Evolutionary conservation across 2,113 vertebrate genomes (phyloP).

Genomic region (Rhabdornis inornatus): DNA sequence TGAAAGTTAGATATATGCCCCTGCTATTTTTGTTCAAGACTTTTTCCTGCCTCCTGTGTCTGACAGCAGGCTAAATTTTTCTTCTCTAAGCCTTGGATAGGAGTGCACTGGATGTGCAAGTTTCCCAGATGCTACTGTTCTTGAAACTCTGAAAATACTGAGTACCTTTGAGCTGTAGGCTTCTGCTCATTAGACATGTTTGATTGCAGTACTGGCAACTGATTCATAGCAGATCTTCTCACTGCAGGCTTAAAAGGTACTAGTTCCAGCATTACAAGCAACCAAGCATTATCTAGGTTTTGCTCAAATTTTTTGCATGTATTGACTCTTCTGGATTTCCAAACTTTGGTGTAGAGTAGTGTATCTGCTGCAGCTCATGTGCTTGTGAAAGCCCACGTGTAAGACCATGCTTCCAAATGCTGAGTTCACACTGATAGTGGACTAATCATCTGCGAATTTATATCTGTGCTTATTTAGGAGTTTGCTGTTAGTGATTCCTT

Average conservation of each 20-base stretch:
- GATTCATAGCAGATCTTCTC: background rate
- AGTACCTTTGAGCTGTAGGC: background rate
- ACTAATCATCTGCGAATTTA: background rate
- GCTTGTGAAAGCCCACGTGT: background rate
- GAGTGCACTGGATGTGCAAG: background rate
- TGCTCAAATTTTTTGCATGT: background rate
- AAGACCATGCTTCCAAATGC: background rate
- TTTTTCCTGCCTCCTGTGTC: background rate
- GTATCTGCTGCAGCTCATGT: background rate
- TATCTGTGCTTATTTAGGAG: background rate
- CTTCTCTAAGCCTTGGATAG: background rate
- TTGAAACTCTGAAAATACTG: background rate
- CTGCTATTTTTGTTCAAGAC: conserved; percentile 31
- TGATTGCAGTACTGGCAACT: background rate
- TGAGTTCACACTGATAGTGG: background rate
- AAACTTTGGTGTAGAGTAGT: background rate
- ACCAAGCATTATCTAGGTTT: background rate
- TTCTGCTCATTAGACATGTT: background rate
- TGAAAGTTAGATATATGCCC: conserved; percentile 22
- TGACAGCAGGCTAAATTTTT: background rate
- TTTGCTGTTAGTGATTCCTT: background rate
- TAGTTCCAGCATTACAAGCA: background rate
- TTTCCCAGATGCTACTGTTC: background rate
- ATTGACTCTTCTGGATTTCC: background rate
- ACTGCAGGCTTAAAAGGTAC: background rate